Percentiles rank a stretch among this genome's conserved stretches.
Conservation (phyloP, 1,140 invertebrate genomes). For the Caenorhabditis tropicalis region DNA sequence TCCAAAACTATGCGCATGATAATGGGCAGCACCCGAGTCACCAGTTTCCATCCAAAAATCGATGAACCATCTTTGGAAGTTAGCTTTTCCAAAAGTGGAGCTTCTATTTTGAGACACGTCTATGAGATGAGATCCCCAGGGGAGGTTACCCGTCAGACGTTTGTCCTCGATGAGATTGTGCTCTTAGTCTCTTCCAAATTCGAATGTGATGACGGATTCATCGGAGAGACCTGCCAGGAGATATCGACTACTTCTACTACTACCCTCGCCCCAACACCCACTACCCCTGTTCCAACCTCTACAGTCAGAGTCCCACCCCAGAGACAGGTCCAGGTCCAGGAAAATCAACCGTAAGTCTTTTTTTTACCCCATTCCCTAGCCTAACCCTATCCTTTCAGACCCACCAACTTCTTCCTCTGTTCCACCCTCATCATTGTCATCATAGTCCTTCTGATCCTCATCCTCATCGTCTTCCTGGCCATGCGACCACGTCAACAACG, state of each 20-base stretch:
- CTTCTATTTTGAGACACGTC: background rate
- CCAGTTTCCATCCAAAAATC: background rate
- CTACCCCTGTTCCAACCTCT: too few species aligned
- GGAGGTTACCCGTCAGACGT: background rate
- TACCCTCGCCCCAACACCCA: background rate
- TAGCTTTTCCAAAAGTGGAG: background rate
- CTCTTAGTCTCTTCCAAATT: background rate
- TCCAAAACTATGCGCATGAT: background rate
- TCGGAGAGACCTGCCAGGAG: background rate
- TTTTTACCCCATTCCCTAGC: too few species aligned
- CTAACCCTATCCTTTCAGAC: too few species aligned
- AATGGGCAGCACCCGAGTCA: background rate
- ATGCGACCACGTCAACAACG: background rate
- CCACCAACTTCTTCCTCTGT: background rate
- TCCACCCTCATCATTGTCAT: background rate
- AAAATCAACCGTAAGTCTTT: too few species aligned
- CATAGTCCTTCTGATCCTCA: background rate
- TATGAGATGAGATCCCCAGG: background rate
- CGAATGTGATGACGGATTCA: background rate
- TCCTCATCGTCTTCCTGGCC: background rate
- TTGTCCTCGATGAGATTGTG: background rate
- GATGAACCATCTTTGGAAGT: background rate
- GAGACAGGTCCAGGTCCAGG: too few species aligned
- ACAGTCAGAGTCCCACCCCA: too few species aligned
- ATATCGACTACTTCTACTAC: background rate